A percentile compares a stretch with the other conserved stretches of the same genome.
Evolutionary conservation across 2,888 invertebrate genomes (phyloP).

Genomic region (Muscina levida): DNA sequence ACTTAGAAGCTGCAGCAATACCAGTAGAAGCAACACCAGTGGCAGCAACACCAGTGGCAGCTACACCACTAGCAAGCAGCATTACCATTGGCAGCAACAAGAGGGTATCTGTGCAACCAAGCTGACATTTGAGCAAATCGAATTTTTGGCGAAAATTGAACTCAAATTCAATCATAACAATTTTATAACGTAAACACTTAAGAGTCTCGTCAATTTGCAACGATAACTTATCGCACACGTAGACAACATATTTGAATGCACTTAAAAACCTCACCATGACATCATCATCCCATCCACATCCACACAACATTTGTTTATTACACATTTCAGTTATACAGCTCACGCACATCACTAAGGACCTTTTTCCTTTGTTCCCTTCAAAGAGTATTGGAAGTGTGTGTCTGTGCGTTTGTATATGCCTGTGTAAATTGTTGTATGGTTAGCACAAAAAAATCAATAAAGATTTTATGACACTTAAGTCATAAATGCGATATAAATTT

Average conservation of each 20-base stretch:
- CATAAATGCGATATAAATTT: constrained; percentile 34
- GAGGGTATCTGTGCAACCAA: neutral
- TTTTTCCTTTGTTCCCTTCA: neutral
- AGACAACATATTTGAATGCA: constrained; percentile 32
- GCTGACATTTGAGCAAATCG: constrained; percentile 43
- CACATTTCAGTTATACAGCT: too few relatives aligned
- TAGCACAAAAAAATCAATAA: constrained; percentile 27
- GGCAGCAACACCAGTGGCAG: constrained; percentile 12
- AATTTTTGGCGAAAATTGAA: constrained; percentile 50
- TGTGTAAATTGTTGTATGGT: constrained; percentile 30
- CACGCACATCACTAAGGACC: neutral
- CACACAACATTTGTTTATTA: neutral
- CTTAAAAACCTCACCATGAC: constrained; percentile 23
- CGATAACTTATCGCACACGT: neutral
- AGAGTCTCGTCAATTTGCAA: constrained; percentile 6
- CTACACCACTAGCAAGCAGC: neutral
- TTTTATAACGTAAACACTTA: constrained; percentile 43
- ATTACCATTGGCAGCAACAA: neutral
- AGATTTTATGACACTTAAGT: constrained; percentile 35
- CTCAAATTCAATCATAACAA: constrained; percentile 56
- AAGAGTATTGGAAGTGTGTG: neutral
- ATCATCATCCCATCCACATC: neutral
- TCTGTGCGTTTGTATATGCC: neutral
- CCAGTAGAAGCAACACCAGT: neutral
- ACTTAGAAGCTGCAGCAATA: neutral